These are phyloP conservation scores for Oncorhynchus nerka DNA, from an alignment of 2,113 vertebrate species.

Conservation along the genomic window DNA sequence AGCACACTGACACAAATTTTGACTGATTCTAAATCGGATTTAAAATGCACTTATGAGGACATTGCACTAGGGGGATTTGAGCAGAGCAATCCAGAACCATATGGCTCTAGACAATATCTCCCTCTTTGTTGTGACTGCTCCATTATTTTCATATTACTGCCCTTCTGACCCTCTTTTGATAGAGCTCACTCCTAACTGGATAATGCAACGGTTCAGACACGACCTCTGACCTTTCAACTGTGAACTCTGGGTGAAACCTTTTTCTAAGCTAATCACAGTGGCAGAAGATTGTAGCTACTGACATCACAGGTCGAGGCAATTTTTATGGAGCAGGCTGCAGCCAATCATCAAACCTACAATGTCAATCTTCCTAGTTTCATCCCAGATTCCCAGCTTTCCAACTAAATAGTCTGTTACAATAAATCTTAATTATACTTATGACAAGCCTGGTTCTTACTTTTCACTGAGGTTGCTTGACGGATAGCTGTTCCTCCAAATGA, in stretches of 20 bases:
- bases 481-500: constrained; percentile 73
- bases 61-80: constrained; percentile 7
- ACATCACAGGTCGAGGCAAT: not conserved
- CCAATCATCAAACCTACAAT: not conserved
- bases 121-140: not conserved
- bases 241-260: not conserved
- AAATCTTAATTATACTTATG: not conserved
- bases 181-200: constrained; percentile 3
- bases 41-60: not conserved
- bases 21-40: not conserved
- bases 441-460: constrained; percentile 64
- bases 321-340: not conserved
- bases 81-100: not conserved
- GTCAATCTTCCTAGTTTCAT: no score
- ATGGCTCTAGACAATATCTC: not conserved
- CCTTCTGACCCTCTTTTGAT: not conserved
- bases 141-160: not conserved
- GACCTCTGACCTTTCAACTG: constrained; percentile 27
- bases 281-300: no score
- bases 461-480: constrained; percentile 73
- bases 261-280: constrained; percentile 1
- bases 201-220: constrained; percentile 18
- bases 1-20: not conserved
- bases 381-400: not conserved
- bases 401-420: not conserved